Evolutionary conservation across 35 echinoderm and acorn worm genomes (phyloP), one percentile per base, ranked within the genome.

Genomic region (Lytechinus pictus): DNA sequence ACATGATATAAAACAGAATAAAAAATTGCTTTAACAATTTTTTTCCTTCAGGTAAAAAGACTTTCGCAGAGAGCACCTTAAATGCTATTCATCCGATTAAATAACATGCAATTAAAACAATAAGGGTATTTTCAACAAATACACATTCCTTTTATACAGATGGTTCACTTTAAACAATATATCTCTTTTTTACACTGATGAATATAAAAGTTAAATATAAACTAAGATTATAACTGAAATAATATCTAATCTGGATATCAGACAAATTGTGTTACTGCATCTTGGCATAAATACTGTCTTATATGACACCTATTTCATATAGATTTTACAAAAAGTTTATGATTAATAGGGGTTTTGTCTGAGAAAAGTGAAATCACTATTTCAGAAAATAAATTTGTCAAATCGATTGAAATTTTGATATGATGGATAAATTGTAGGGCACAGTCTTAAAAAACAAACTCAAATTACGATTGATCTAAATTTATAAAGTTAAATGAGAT

Each of bases 71-170:
- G n/a, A 79, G 66, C 66, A 79, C 66, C 66, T 79, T 79, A 24
- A 79, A 79, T 79, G 16, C 66, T 24, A 58, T 79, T 79, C n/a
- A 79, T 79, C 66, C 66, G 66, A 79, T 79, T 79, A 79, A 79
- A 79, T 79, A 79, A 79, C 66, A 79, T 79, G 66, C 66, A 79
- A 4, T 79, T 0, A 79, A 24, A n/a, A 79, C 19, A 79, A 19
- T 79, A 24, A 14, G 1, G 66, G 14, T 7, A 71, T 79, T 79
- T 79, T 79, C 7, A 79, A 72, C 14, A 72, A 6, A 79, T 79
- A 79, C 21, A 16, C 66, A 79, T 24, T 24, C 19, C 21, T 2
- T 24, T 24, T 79, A 79, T 79, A 79, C 66, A 79, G 21, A 79
- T n/a, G 66, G 7, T 79, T 58, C 19, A 24, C 66, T 79, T 16